A percentile compares a stretch with the other conserved stretches of the same genome.
Evolutionary conservation across 2,113 vertebrate genomes (phyloP).

Genomic region (Alexandromys fortis): DNA sequence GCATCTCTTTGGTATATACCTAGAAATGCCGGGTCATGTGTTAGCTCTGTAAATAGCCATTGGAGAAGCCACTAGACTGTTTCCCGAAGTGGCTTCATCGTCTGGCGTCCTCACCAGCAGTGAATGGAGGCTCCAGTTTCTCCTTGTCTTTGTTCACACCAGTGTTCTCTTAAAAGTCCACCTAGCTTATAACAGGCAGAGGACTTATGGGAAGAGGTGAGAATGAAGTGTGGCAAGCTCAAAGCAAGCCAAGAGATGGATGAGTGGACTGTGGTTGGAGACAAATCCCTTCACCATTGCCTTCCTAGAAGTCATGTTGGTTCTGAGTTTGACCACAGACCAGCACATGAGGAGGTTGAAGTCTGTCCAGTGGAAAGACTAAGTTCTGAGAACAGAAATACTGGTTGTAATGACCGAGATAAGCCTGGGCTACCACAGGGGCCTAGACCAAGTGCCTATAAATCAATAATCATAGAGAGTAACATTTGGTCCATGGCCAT

Average conservation of each 20-base stretch:
- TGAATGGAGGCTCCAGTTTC: not conserved
- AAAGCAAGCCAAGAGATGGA: not conserved
- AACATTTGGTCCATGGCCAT: accelerated
- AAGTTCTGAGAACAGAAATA: not conserved
- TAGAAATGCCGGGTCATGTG: not conserved
- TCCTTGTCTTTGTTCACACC: not conserved
- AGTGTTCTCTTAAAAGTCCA: not conserved
- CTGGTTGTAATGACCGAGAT: not conserved
- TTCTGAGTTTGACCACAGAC: not conserved
- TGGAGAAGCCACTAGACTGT: not conserved
- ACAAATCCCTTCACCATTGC: not conserved
- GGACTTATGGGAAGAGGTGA: not conserved
- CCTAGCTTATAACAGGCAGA: not conserved
- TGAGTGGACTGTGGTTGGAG: not conserved
- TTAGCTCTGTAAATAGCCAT: not conserved
- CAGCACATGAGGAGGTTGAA: not conserved
- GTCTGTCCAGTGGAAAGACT: not conserved
- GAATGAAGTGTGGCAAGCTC: not conserved
- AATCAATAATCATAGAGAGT: not conserved
- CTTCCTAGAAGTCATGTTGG: not conserved
- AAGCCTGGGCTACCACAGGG: not conserved
- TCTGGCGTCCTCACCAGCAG: not conserved
- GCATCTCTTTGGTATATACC: not conserved
- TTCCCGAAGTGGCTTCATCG: not conserved
- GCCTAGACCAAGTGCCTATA: not conserved